A percentile compares a stretch with the other conserved stretches of the same genome.
Conservation (phyloP, 2,113 vertebrate species). For the Neolamprologus sp. region DNA sequence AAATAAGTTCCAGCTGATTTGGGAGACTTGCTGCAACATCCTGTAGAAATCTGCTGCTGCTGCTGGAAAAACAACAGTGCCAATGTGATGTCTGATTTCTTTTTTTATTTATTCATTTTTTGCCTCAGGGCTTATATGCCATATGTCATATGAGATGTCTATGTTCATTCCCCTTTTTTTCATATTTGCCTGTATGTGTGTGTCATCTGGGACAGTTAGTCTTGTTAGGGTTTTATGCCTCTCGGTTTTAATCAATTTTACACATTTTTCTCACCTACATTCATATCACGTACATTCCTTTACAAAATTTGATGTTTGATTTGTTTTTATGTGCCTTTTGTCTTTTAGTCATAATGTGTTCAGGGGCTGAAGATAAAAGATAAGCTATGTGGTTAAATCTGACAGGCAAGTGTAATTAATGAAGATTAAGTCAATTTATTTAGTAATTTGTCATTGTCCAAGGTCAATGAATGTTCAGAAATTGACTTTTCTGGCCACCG, state of each 20-base stretch:
- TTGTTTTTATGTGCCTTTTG: background rate
- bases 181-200: background rate
- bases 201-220: background rate
- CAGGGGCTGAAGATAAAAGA: background rate
- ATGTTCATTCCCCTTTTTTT: background rate
- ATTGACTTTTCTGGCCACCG: rapidly evolving
- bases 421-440: background rate
- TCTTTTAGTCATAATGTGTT: background rate
- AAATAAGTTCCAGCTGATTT: background rate
- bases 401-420: background rate
- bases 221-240: background rate
- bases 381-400: background rate
- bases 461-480: background rate
- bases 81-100: background rate
- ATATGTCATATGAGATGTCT: background rate
- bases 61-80: background rate
- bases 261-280: background rate
- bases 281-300: background rate
- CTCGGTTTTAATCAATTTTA: background rate
- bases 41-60: background rate
- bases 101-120: background rate
- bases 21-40: background rate
- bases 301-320: background rate
- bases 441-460: background rate
- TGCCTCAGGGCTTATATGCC: background rate